phyloP scores from a whole-genome alignment of 1,140 invertebrate species.

The Zaprionus inermis region DNA sequence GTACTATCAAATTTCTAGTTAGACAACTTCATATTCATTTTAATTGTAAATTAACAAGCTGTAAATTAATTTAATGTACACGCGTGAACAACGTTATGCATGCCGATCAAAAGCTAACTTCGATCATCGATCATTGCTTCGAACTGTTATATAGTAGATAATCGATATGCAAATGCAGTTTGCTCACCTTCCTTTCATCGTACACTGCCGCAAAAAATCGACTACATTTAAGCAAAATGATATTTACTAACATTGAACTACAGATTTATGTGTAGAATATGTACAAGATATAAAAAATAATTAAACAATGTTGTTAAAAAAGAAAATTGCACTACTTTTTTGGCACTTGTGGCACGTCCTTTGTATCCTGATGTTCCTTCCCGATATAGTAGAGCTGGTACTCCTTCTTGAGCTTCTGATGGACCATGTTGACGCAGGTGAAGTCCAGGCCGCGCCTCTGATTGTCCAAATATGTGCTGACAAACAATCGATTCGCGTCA shows the following conservation, averaged over 20 bases:
- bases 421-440: conserved; percentile 75
- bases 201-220: neutral
- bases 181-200: neutral
- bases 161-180: neutral
- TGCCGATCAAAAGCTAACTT: neutral
- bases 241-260: conserved; percentile 19
- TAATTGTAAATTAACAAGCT: conserved; percentile 32
- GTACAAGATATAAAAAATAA: conserved; percentile 42
- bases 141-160: neutral
- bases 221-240: neutral
- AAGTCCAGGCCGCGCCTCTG: conserved; percentile 87
- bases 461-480: conserved; percentile 88
- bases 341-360: conserved; percentile 8
- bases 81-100: neutral
- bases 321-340: conserved; percentile 22
- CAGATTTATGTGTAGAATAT: conserved; percentile 14
- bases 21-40: conserved; percentile 5
- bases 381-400: conserved; percentile 70
- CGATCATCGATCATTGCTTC: neutral
- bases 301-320: neutral
- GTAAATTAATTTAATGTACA: conserved; percentile 30
- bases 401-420: conserved; percentile 72
- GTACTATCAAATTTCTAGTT: conserved; percentile 33
- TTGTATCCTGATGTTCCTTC: neutral
- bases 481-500: conserved; percentile 89